Evolutionary conservation across 53 echinoderm and acorn worm genomes (phyloP).

Genomic region (Mesocentrotus franciscanus): DNA sequence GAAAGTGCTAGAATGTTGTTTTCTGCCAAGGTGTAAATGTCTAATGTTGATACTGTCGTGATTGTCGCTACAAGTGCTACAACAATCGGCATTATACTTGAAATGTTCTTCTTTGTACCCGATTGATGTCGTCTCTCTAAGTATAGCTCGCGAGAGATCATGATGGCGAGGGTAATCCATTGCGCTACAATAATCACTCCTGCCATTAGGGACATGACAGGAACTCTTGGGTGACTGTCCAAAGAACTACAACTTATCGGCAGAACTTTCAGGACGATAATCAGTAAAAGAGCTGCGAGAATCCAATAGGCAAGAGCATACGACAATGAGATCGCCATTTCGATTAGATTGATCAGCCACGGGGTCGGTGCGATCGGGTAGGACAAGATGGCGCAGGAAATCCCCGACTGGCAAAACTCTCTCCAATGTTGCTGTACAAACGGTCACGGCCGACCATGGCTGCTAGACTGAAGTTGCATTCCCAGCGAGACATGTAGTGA

Average conservation of each 20-base stretch:
- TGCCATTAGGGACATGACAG: background rate
- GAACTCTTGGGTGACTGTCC: background rate
- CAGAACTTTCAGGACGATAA: background rate
- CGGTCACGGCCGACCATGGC: background rate
- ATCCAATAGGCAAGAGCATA: slow-evolving; percentile 47
- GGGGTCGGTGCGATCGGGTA: slow-evolving; percentile 70
- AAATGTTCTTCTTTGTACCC: background rate
- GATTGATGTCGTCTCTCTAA: background rate
- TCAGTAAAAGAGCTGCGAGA: background rate
- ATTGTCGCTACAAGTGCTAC: background rate
- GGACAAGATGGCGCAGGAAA: slow-evolving; percentile 67
- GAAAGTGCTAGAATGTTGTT: background rate
- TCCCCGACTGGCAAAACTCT: slow-evolving; percentile 71
- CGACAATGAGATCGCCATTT: slow-evolving; percentile 58
- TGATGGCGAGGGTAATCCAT: slow-evolving; percentile 6
- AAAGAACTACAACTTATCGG: background rate
- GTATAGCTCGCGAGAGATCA: slow-evolving; percentile 24
- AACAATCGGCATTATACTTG: background rate
- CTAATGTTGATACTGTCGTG: background rate
- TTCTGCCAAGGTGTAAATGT: slow-evolving; percentile 24
- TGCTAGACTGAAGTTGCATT: slow-evolving; percentile 64
- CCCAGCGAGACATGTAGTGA: slow-evolving; percentile 71
- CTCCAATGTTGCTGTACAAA: slow-evolving; percentile 70
- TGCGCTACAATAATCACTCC: background rate
- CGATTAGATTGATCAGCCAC: slow-evolving; percentile 47